A percentile compares a stretch with the other conserved stretches of the same genome.
phyloP scores from a whole-genome alignment of 2,797 vertebrate species.

The Molothrus ater region DNA sequence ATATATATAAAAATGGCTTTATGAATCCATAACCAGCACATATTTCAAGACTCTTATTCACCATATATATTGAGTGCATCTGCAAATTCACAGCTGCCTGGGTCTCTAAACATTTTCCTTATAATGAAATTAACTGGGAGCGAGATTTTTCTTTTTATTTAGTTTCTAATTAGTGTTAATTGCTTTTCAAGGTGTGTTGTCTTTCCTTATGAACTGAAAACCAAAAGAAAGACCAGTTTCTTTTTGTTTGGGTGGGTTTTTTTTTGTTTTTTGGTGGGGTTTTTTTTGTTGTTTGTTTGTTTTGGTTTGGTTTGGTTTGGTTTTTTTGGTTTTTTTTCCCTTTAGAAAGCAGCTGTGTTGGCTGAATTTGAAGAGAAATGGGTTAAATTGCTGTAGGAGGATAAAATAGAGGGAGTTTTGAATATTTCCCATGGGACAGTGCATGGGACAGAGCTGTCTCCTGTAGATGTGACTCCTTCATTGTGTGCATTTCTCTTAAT shows the following conservation, averaged over 20 bases:
- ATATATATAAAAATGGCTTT: background rate
- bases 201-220: background rate
- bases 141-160: background rate
- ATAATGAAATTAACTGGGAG: background rate
- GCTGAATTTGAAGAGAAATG: background rate
- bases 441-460: background rate
- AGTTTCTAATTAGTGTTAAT: background rate
- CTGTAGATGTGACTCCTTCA: background rate
- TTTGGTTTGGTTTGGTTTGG: too few relatives aligned
- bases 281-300: too few relatives aligned
- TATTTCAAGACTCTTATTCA: background rate
- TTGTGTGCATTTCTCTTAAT: background rate
- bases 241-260: background rate
- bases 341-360: background rate
- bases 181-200: background rate
- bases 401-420: background rate
- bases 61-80: background rate
- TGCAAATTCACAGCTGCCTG: background rate
- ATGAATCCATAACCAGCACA: background rate
- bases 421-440: background rate
- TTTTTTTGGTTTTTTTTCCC: too few relatives aligned
- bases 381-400: background rate
- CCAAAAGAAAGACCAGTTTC: background rate
- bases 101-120: background rate
- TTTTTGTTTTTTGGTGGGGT: too few relatives aligned